A percentile compares a stretch with the other conserved stretches of the same genome.
phyloP scores from a whole-genome alignment of 2,113 vertebrate genomes.

The Rhinoptilus africanus region DNA sequence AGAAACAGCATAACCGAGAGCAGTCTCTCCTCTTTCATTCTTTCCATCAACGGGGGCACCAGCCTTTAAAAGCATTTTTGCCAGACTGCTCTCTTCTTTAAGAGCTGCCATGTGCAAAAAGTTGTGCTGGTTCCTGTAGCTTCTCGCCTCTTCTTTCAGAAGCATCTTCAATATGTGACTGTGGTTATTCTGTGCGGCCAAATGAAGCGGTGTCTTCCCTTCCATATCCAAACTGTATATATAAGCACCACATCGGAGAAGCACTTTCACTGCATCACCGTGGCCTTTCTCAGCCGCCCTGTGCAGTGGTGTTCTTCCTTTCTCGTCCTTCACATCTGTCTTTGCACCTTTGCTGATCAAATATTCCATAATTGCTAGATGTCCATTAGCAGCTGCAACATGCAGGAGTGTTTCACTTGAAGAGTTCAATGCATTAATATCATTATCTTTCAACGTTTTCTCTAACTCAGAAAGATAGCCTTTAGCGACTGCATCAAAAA shows the following conservation, averaged over 20 bases:
- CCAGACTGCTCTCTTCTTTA: constrained; percentile 67
- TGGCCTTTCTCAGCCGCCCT: constrained; percentile 73
- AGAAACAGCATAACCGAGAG: constrained; percentile 73
- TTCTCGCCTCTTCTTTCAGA: constrained; percentile 68
- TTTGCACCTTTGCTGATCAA: constrained; percentile 73
- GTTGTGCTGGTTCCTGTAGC: constrained; percentile 48
- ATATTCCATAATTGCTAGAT: constrained; percentile 58
- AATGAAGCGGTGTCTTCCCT: constrained; percentile 65
- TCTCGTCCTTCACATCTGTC: constrained; percentile 63
- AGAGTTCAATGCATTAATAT: constrained; percentile 47
- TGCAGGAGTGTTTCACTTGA: constrained; percentile 74
- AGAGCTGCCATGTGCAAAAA: constrained; percentile 74
- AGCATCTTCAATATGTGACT: constrained; percentile 49
- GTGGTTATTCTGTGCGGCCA: constrained; percentile 68
- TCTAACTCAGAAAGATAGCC: constrained; percentile 58
- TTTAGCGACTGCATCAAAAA: constrained; percentile 51
- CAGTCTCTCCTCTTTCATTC: constrained; percentile 67
- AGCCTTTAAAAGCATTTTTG: constrained; percentile 67
- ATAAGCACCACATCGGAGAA: constrained; percentile 61
- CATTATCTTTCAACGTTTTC: constrained; percentile 38
- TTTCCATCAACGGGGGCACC: constrained; percentile 50
- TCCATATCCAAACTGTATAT: constrained; percentile 62
- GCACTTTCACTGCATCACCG: background rate
- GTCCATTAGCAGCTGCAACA: constrained; percentile 69
- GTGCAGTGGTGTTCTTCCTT: constrained; percentile 76